Conservation (phyloP, 1,140 invertebrate species). For the Copidosoma floridanum region DNA sequence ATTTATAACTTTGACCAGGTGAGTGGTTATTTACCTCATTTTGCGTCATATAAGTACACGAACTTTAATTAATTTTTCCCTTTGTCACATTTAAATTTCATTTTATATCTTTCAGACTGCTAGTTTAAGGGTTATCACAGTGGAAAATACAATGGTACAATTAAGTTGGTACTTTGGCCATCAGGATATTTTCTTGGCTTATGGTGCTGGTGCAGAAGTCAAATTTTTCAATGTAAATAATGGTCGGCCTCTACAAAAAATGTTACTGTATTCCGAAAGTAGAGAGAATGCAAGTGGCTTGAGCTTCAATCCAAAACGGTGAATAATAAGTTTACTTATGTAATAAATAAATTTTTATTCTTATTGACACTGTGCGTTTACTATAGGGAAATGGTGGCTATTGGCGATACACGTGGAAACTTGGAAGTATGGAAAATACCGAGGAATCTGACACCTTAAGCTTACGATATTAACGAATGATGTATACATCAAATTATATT, state of each 20-base stretch:
- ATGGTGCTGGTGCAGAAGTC: conserved; percentile 43
- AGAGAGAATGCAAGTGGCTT: conserved; percentile 44
- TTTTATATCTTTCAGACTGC: conserved; percentile 32
- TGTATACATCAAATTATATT: not conserved
- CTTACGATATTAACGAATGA: conserved; percentile 4
- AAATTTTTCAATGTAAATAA: conserved; percentile 45
- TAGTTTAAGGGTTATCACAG: conserved; percentile 38
- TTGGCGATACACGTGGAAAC: conserved; percentile 42
- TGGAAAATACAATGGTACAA: conserved; percentile 46
- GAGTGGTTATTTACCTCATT: too few relatives aligned
- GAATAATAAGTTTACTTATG: not conserved
- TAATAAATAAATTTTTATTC: conserved; percentile 23
- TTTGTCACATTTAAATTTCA: not conserved
- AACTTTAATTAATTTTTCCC: too few relatives aligned
- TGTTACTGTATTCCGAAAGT: conserved; percentile 39
- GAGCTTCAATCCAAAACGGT: conserved; percentile 50
- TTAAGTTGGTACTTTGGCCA: conserved; percentile 46
- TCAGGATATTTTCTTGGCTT: conserved; percentile 44
- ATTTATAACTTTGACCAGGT: conserved; percentile 52
- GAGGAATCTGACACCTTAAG: conserved; percentile 28
- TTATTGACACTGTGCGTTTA: too few relatives aligned
- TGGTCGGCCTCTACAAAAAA: conserved; percentile 34
- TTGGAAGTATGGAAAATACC: conserved; percentile 53
- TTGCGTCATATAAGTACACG: too few relatives aligned
- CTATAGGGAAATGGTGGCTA: conserved; percentile 44